Base-by-base conservation (phyloP, 2,797 vertebrate species). In the Pangasius krempfi region DNA sequence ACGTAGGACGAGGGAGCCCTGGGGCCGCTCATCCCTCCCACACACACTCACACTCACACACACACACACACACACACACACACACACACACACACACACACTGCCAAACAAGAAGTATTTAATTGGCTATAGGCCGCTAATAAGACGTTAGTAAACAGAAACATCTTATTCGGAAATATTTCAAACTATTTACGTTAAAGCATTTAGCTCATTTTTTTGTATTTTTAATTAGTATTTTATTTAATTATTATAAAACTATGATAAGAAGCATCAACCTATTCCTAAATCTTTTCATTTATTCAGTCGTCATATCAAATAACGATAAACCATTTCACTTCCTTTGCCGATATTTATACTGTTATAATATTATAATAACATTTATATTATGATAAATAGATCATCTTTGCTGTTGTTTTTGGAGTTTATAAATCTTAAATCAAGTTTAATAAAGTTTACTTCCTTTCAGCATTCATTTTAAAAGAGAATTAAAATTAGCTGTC, bases 1-100 rank as follows among this genome's bases (percentile, higher is more conserved):
- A 56, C 83, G 89, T 86, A 92, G 90, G 92, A 76, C 82, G 86
- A 60, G 70, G 75, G 52, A 93, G 92, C 91, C 94, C 93, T 87
- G 82, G 92, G 91, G 90, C 90, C 60, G 16, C 16, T 44, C 5
- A 66, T 16, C 87, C 62, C 89, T 93, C 79, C 89, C 89, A 92
- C 89, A 86, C 52, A 86, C 90, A 84, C 87, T 87, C 88, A 86
- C 37, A 88, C 80, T 75, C 90, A 92, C 83, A 80, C 88, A 13
- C 76, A 80, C 56, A 60, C 54, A 27, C 54, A 89, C 58, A 68
- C 27, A 76, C 87, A 89, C 79, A 88, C 89, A 92, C 89, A 86
- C 50, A 86, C 90, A 84, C 87, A 88, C 88, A 85, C 37, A 87
- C 78, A 73, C 90, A 92, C 83, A 80, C 89, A 20, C 54, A 60